phyloP scores from a whole-genome alignment of 2,888 invertebrate genomes.

The Noctua fimbriata region DNA sequence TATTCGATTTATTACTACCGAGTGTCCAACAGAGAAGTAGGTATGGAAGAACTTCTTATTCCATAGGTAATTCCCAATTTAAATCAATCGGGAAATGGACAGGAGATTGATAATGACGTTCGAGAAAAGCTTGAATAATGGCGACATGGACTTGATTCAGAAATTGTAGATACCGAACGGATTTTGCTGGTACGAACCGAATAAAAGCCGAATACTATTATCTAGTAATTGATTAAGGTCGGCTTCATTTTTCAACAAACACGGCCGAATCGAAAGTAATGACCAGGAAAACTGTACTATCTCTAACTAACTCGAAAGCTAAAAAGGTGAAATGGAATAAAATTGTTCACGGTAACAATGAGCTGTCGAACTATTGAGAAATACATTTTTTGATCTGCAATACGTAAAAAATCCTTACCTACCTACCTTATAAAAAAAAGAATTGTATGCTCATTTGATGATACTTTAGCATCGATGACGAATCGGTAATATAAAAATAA shows the following conservation, averaged over 20 bases:
- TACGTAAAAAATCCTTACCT: too few species aligned
- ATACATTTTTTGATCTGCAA: neutral
- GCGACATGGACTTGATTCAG: neutral
- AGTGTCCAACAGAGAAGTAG: too few species aligned
- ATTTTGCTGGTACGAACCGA: too few species aligned
- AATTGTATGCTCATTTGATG: too few species aligned
- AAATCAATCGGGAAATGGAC: neutral
- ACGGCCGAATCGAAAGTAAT: neutral
- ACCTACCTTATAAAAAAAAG: too few species aligned
- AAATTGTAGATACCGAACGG: too few species aligned
- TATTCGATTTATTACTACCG: too few species aligned
- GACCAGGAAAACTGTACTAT: neutral
- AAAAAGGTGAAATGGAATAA: neutral
- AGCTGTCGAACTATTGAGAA: neutral
- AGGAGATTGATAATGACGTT: neutral
- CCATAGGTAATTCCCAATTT: neutral
- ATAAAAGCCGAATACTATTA: neutral
- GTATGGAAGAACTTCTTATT: neutral
- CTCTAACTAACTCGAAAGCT: neutral
- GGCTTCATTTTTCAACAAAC: neutral
- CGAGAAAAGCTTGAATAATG: too few species aligned
- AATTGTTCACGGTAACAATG: neutral
- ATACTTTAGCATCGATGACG: too few species aligned
- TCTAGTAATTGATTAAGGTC: neutral
- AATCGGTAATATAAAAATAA: too few species aligned